phyloP scores from a whole-genome alignment of 2,888 invertebrate species.

The Hirtodrosophila trivittata region DNA sequence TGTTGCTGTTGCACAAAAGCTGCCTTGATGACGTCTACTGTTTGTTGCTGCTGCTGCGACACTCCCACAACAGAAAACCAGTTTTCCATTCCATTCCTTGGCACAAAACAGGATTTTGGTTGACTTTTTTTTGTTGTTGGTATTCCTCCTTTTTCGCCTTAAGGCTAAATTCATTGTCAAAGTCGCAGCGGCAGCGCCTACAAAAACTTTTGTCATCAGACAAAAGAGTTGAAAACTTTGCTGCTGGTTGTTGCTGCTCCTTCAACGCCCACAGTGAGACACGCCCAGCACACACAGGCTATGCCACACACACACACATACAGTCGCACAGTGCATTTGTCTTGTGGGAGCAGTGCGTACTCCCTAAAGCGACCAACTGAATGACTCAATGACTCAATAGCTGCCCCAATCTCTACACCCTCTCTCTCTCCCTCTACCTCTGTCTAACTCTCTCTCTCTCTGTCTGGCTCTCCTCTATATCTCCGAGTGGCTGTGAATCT shows the following conservation, averaged over 20 bases:
- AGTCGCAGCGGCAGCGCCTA: conserved; percentile 69
- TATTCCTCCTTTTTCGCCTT: conserved; percentile 56
- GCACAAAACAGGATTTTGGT: conserved; percentile 65
- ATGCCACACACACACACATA: conserved; percentile 5
- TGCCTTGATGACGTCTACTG: conserved; percentile 66
- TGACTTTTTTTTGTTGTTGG: conserved; percentile 13
- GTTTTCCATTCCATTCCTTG: conserved; percentile 52
- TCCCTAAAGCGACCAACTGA: conserved; percentile 39
- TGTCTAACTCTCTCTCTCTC: background rate
- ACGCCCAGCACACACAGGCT: conserved; percentile 40
- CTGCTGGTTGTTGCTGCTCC: conserved; percentile 12
- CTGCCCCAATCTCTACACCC: background rate
- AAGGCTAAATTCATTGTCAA: conserved; percentile 78
- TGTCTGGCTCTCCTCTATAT: conserved; percentile 21
- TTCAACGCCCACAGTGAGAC: conserved; percentile 25
- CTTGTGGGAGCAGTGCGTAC: conserved; percentile 40
- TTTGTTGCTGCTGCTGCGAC: conserved; percentile 36
- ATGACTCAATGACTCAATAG: conserved; percentile 40
- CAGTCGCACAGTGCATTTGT: conserved; percentile 51
- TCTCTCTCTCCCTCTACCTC: background rate
- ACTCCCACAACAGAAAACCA: conserved; percentile 70
- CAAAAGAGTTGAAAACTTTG: conserved; percentile 72
- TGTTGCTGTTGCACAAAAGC: conserved; percentile 32
- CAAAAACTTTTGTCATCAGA: conserved; percentile 78
- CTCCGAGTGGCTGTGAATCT: conserved; percentile 1